Conservation (phyloP, 2,797 vertebrate species). For the Pogoniulus pusillus region DNA sequence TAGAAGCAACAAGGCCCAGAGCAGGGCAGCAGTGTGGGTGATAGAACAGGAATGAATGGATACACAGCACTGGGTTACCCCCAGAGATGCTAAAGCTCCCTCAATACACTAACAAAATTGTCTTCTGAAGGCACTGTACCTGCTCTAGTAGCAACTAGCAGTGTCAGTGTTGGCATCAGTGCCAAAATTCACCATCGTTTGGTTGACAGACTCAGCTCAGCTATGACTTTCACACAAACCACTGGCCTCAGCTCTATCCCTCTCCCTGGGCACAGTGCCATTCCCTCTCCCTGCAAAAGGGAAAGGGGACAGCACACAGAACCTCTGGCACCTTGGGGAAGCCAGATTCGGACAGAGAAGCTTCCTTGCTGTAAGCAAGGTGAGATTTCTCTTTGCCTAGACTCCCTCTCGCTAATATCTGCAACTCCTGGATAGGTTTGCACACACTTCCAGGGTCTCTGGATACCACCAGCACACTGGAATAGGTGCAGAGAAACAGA, state of each 20-base stretch:
- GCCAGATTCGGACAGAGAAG: accelerated
- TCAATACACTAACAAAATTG: background rate
- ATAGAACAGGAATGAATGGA: background rate
- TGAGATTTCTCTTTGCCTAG: background rate
- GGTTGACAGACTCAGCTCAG: background rate
- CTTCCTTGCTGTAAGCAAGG: background rate
- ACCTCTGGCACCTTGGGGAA: background rate
- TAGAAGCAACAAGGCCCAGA: background rate
- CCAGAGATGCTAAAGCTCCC: background rate
- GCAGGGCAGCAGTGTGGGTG: background rate
- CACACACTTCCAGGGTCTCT: accelerated
- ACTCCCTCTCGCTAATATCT: background rate
- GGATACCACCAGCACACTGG: background rate
- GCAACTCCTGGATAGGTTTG: background rate
- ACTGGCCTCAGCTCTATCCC: background rate
- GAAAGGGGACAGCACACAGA: background rate
- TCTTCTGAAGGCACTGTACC: background rate
- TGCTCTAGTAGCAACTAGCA: background rate
- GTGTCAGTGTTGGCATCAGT: background rate
- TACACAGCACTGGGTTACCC: background rate
- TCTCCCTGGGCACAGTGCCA: accelerated
- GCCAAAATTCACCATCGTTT: background rate
- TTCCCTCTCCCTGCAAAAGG: background rate
- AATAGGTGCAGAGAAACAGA: background rate
- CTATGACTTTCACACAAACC: background rate